Evolutionary conservation across 2,797 vertebrate species (phyloP).

Genomic region (Pempheris klunzingeri): DNA sequence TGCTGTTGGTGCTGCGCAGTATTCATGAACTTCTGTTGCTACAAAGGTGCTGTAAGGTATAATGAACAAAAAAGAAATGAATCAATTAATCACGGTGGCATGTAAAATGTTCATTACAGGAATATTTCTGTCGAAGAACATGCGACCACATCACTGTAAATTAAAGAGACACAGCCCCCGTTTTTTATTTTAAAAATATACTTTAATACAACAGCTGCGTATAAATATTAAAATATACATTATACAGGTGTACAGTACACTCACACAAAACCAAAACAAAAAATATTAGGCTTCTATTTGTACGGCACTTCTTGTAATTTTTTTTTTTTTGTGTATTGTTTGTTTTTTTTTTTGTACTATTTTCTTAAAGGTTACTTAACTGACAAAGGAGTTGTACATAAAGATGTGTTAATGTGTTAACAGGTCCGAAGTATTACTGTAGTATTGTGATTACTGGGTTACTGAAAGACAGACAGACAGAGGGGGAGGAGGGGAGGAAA

Average conservation of each 20-base stretch:
- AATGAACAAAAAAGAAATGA: not conserved
- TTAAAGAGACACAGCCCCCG: not conserved
- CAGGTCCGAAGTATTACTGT: conserved; percentile 71
- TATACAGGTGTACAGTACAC: conserved; percentile 85
- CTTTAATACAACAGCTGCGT: conserved; percentile 88
- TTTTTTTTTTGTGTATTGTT: conserved; percentile 23
- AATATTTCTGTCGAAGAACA: not conserved
- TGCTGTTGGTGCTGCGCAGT: conserved; percentile 48
- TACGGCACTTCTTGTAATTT: conserved; percentile 84
- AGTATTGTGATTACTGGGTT: conserved; percentile 66
- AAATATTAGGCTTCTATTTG: conserved; percentile 86
- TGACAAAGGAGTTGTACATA: conserved; percentile 77
- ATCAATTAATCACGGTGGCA: too few relatives aligned
- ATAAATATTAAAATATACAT: conserved; percentile 90
- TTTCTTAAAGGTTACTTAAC: conserved; percentile 75
- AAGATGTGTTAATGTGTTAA: conserved; percentile 74
- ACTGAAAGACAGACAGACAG: conserved; percentile 44
- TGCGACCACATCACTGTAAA: not conserved
- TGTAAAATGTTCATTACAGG: not conserved
- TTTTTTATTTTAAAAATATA: conserved; percentile 87
- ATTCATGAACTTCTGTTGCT: not conserved
- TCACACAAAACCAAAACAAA: conserved; percentile 80
- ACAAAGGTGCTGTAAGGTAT: not conserved
- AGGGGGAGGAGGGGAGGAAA: not conserved
- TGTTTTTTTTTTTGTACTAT: conserved; percentile 48